phyloP scores from a whole-genome alignment of 1,140 invertebrate species.

The Ceratosolen fusciceps region DNA sequence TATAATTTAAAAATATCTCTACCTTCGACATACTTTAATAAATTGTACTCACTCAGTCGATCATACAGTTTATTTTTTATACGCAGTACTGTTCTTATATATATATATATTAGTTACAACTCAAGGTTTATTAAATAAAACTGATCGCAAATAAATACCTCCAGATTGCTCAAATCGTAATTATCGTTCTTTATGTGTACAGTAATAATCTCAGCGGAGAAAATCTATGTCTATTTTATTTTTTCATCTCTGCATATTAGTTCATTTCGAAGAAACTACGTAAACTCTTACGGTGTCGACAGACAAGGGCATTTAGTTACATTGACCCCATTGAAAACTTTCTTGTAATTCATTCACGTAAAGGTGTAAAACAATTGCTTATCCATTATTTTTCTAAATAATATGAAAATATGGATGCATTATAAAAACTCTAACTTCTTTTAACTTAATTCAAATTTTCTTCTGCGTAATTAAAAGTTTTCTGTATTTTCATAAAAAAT shows the following conservation, averaged over 20 bases:
- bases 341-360: conserved; percentile 6
- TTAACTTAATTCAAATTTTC: too few species aligned
- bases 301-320: conserved; percentile 37
- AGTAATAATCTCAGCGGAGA: conserved; percentile 29
- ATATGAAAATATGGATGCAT: too few species aligned
- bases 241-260: conserved; percentile 43
- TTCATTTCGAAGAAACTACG: conserved; percentile 48
- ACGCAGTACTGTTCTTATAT: not conserved
- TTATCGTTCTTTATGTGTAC: conserved; percentile 35
- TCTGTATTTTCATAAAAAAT: too few species aligned
- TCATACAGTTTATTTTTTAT: not conserved
- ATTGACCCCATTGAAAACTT: conserved; percentile 45
- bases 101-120: not conserved
- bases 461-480: too few species aligned
- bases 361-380: too few species aligned
- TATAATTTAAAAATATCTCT: not conserved
- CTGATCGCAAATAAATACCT: conserved; percentile 22
- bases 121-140: conserved; percentile 35
- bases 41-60: not conserved
- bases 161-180: conserved; percentile 36
- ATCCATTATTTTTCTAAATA: too few species aligned
- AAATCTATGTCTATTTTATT: conserved; percentile 45
- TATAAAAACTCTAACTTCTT: too few species aligned
- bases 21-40: not conserved
- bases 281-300: conserved; percentile 45